These are phyloP conservation scores for Alectura lathami DNA, from an alignment of 2,113 vertebrate genomes.

Conservation along the genomic window DNA sequence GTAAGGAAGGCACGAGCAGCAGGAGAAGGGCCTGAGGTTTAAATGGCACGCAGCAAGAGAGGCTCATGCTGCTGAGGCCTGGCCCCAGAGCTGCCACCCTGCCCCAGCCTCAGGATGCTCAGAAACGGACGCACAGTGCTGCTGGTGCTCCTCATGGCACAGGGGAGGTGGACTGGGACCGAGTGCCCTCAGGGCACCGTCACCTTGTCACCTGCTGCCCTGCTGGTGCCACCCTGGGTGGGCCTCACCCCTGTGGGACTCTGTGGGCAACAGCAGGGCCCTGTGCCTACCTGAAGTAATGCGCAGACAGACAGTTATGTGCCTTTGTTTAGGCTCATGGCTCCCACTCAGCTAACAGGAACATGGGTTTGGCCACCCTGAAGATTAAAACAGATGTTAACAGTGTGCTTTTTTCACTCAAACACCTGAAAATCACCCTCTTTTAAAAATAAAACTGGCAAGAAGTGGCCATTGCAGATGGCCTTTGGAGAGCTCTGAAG, in stretches of 20 bases:
- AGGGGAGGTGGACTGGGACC: background rate
- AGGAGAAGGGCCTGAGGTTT: background rate
- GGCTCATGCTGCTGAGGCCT: background rate
- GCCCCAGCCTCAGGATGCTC: background rate
- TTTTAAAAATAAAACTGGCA: background rate
- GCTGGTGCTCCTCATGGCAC: rapidly evolving
- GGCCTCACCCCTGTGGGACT: background rate
- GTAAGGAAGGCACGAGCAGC: background rate
- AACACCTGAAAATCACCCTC: background rate
- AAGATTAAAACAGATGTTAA: background rate
- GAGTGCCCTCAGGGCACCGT: background rate
- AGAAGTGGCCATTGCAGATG: background rate
- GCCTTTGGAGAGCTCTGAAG: background rate
- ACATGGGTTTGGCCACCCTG: background rate
- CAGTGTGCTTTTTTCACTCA: background rate
- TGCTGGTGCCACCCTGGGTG: background rate
- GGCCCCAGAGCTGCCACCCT: background rate
- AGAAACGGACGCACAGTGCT: background rate
- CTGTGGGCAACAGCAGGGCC: background rate
- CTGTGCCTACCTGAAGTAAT: background rate
- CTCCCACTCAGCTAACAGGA: background rate
- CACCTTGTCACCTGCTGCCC: background rate
- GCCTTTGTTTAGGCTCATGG: background rate
- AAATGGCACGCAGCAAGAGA: background rate
- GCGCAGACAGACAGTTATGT: background rate